Conservation (phyloP, 2,888 invertebrate genomes). For the Heliconius erato region DNA sequence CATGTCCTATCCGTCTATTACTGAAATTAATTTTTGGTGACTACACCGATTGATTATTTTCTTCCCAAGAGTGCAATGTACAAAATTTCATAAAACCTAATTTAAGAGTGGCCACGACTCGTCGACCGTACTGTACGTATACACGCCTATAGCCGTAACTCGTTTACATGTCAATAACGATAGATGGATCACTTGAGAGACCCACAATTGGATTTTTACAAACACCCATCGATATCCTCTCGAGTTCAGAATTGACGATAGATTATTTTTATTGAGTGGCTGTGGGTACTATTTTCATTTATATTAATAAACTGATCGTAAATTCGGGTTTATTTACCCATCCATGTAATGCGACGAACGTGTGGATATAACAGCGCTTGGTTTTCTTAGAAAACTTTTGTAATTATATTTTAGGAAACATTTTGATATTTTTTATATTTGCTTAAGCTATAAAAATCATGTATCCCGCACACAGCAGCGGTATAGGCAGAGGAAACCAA, state of each 20-base stretch:
- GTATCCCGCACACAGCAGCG: too few species aligned
- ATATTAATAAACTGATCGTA: background rate
- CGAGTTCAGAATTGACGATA: background rate
- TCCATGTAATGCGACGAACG: background rate
- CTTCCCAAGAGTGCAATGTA: too few species aligned
- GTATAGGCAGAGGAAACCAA: too few species aligned
- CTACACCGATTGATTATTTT: too few species aligned
- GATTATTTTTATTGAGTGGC: background rate
- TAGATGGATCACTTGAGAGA: conserved; percentile 7
- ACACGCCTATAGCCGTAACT: conserved; percentile 1
- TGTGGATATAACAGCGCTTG: background rate
- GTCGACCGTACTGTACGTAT: background rate
- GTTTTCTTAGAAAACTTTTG: background rate
- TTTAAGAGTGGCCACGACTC: background rate
- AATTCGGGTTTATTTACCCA: background rate
- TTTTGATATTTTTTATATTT: too few species aligned
- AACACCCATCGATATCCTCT: background rate
- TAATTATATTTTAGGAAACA: too few species aligned
- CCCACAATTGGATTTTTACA: conserved; percentile 10
- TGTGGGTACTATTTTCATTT: background rate
- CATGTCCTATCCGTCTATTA: too few species aligned
- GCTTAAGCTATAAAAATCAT: too few species aligned
- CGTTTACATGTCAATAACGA: conserved; percentile 17
- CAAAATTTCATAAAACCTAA: too few species aligned
- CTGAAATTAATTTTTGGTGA: too few species aligned